Conservation (phyloP, 92 coral and sea anemone genomes). For the Montipora capitata region DNA sequence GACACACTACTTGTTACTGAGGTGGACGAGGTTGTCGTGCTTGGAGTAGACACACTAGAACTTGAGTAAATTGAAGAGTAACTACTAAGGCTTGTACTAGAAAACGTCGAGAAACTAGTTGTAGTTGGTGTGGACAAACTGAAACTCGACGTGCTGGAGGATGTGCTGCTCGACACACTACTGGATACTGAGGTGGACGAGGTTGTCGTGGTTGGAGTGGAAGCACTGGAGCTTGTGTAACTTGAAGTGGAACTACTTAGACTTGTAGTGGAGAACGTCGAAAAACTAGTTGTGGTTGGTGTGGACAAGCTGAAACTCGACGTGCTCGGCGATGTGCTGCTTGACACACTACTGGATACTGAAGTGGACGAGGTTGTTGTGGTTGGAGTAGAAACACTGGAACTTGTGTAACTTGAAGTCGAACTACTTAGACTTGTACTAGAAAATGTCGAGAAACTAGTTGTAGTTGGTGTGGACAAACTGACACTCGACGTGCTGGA, state of each 20-base stretch:
- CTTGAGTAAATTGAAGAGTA: neutral
- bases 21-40: constrained; percentile 33
- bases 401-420: neutral
- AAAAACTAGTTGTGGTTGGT: neutral
- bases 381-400: constrained; percentile 50
- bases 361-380: constrained; percentile 14
- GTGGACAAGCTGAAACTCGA: neutral
- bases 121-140: neutral
- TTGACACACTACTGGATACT: neutral
- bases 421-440: neutral
- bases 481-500: neutral
- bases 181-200: neutral
- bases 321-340: constrained; percentile 1
- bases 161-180: neutral
- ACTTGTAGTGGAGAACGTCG: constrained; percentile 16
- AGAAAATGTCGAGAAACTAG: constrained; percentile 3
- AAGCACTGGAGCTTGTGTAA: neutral
- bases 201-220: neutral
- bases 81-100: no score
- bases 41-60: constrained; percentile 51
- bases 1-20: neutral
- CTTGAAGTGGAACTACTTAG: constrained; percentile 16
- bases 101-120: neutral
- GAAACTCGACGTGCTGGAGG: neutral
- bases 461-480: constrained; percentile 24